A percentile compares a stretch with the other conserved stretches of the same genome.
These are phyloP conservation scores for Dendropsophus ebraccatus DNA, from an alignment of 2,113 vertebrate species.

Conservation along the genomic window DNA sequence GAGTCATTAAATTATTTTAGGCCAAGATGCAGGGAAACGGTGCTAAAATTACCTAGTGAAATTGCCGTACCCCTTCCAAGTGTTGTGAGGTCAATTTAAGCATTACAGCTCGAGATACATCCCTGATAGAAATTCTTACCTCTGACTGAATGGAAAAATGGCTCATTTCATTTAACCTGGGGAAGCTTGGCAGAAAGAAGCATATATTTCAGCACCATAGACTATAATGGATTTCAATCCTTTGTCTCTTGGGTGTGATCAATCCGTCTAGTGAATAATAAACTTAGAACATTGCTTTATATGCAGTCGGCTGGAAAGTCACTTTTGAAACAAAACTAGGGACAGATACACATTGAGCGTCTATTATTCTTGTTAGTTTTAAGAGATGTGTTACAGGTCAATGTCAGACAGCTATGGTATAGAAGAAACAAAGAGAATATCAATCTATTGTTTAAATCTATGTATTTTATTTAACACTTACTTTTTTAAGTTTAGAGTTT, in stretches of 20 bases:
- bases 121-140: slow-evolving; percentile 45
- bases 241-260: slow-evolving; percentile 36
- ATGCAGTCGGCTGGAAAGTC: not conserved
- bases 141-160: slow-evolving; percentile 47
- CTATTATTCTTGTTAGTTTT: not conserved
- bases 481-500: too few relatives aligned
- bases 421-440: not conserved
- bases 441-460: too few relatives aligned
- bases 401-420: not conserved
- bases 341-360: not conserved
- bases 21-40: slow-evolving; percentile 28
- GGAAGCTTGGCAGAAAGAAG: slow-evolving; percentile 13
- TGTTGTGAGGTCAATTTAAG: slow-evolving; percentile 51
- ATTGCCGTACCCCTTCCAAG: slow-evolving; percentile 38
- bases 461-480: too few relatives aligned
- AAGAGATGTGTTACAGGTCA: not conserved
- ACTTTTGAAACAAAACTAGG: slow-evolving; percentile 32
- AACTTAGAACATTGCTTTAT: slow-evolving; percentile 34
- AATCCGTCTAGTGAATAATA: slow-evolving; percentile 40
- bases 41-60: slow-evolving; percentile 42
- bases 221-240: slow-evolving; percentile 46
- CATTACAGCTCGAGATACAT: slow-evolving; percentile 46
- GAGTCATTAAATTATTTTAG: slow-evolving; percentile 33
- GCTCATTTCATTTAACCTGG: slow-evolving; percentile 47
- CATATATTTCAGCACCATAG: slow-evolving; percentile 27